phyloP scores from a whole-genome alignment of 2,888 invertebrate genomes.

The Aleiodes alternator region DNA sequence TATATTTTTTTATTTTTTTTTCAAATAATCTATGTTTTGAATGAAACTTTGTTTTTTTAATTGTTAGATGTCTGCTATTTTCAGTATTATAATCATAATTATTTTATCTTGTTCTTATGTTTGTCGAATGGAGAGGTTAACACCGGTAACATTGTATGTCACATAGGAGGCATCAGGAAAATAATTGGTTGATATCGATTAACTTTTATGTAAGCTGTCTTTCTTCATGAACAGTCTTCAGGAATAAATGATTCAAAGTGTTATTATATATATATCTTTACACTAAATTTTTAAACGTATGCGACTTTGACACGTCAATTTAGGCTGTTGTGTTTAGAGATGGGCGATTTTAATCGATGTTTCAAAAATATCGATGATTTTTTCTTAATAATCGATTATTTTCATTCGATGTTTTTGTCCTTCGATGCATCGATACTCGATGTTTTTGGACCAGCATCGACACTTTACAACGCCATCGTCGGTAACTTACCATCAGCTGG shows the following conservation, averaged over 20 bases:
- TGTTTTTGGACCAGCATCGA: no score
- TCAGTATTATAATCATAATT: no score
- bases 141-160: background rate
- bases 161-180: background rate
- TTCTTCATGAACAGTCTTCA: background rate
- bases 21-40: background rate
- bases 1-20: background rate
- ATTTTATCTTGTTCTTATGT: no score
- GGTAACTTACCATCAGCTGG: no score
- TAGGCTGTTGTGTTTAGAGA: slow-evolving; percentile 16
- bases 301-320: slow-evolving; percentile 21
- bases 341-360: no score
- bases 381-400: no score
- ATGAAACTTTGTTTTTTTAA: background rate
- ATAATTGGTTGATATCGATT: background rate
- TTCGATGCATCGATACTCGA: no score
- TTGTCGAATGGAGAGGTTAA: background rate
- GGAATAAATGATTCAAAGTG: background rate
- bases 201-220: background rate
- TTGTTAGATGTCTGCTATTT: no score
- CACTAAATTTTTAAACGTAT: background rate
- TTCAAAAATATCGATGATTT: no score
- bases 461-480: no score
- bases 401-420: no score
- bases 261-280: slow-evolving; percentile 20